Percentiles rank a stretch among this genome's conserved stretches.
Conservation (phyloP, 2,888 invertebrate species). For the Choreutis nemorana region DNA sequence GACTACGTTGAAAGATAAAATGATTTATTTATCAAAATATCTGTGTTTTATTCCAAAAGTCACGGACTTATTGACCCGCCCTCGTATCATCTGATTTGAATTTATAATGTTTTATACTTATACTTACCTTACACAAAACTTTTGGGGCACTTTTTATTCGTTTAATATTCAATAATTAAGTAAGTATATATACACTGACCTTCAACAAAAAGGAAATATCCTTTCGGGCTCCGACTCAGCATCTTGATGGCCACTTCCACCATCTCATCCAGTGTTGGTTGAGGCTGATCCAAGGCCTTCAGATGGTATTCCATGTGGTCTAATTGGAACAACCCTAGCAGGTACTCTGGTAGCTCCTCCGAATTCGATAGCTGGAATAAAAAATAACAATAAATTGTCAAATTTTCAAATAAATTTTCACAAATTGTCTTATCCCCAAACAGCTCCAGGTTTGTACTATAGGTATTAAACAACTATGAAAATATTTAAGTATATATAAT, state of each 20-base stretch:
- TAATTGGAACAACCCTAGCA: constrained; percentile 73
- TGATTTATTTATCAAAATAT: too few species aligned
- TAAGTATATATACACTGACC: constrained; percentile 27
- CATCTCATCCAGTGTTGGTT: constrained; percentile 80
- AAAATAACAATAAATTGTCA: constrained; percentile 6
- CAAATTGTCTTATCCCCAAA: too few species aligned
- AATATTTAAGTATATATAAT: too few species aligned
- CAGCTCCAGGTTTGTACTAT: too few species aligned
- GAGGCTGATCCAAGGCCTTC: constrained; percentile 71
- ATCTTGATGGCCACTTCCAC: constrained; percentile 74
- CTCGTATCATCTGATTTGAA: too few species aligned
- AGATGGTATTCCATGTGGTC: constrained; percentile 78
- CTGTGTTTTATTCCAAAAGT: too few species aligned
- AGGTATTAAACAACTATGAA: too few species aligned
- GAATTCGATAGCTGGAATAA: constrained; percentile 35
- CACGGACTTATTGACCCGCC: too few species aligned
- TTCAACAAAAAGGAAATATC: constrained; percentile 80
- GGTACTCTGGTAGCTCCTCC: constrained; percentile 65
- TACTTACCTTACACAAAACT: too few species aligned
- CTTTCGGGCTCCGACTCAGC: constrained; percentile 68
- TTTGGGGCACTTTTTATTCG: too few species aligned
- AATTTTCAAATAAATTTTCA: constrained; percentile 4
- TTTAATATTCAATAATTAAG: background rate
- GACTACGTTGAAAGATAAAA: too few species aligned
- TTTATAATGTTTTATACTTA: too few species aligned